phyloP scores from a whole-genome alignment of 2,888 invertebrate genomes.

The Chymomyza procnemis region DNA sequence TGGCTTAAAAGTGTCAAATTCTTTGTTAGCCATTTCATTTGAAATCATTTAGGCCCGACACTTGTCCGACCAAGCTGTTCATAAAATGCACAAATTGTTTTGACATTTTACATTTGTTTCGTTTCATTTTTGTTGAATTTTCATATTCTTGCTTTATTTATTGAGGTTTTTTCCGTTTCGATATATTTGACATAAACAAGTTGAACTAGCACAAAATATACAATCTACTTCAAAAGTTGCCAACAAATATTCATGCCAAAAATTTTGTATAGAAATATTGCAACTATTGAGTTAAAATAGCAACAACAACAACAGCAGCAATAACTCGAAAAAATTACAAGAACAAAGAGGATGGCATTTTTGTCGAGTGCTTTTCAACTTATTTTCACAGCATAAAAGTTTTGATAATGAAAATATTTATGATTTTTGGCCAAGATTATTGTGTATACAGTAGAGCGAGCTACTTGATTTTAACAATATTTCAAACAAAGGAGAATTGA shows the following conservation, averaged over 20 bases:
- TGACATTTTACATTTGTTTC: background rate
- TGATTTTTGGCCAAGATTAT: conserved; percentile 48
- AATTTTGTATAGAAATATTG: background rate
- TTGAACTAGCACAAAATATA: background rate
- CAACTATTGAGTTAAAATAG: background rate
- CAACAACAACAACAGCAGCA: background rate
- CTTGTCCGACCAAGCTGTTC: background rate
- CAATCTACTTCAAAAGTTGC: background rate
- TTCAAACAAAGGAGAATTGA: background rate
- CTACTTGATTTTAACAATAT: background rate
- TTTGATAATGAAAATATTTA: conserved; percentile 50
- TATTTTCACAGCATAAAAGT: background rate
- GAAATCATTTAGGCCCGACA: background rate
- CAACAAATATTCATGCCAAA: background rate
- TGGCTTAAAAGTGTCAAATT: background rate
- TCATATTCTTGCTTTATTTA: background rate
- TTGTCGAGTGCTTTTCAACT: background rate
- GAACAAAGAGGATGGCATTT: background rate
- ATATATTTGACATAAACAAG: background rate
- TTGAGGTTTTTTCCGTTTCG: background rate
- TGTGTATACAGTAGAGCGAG: conserved; percentile 40
- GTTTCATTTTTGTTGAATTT: background rate
- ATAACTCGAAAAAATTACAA: background rate
- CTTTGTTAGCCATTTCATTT: background rate
- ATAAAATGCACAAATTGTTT: background rate